These are phyloP conservation scores for Lophius piscatorius DNA, from an alignment of 2,113 vertebrate species.

Conservation along the genomic window DNA sequence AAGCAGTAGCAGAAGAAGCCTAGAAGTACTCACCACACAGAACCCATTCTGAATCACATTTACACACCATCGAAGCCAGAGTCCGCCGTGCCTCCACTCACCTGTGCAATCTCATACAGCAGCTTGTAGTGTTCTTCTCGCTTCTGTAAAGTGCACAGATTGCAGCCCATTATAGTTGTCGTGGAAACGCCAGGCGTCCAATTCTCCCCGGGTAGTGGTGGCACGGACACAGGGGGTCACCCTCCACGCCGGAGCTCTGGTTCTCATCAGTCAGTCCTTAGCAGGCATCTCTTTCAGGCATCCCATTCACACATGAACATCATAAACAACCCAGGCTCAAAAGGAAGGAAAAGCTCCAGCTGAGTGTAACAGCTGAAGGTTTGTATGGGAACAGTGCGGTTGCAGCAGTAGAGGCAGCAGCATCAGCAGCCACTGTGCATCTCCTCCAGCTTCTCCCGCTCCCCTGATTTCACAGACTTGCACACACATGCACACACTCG, in stretches of 20 bases:
- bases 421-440: constrained; percentile 63
- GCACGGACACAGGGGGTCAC: constrained; percentile 89
- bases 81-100: constrained; percentile 77
- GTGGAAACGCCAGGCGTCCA: constrained; percentile 83
- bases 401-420: constrained; percentile 41
- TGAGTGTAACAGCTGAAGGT: constrained; percentile 39
- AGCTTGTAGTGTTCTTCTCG: constrained; percentile 99
- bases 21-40: constrained; percentile 26
- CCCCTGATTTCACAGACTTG: constrained; percentile 69
- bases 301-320: constrained; percentile 57
- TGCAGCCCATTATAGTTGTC: constrained; percentile 98
- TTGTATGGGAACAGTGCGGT: constrained; percentile 50
- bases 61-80: constrained; percentile 18
- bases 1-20: constrained; percentile 4
- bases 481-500: constrained; percentile 75
- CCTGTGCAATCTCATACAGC: constrained; percentile 99
- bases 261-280: constrained; percentile 95
- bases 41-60: constrained; percentile 32
- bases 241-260: constrained; percentile 88
- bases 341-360: constrained; percentile 45
- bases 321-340: constrained; percentile 28
- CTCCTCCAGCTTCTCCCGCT: constrained; percentile 42
- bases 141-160: constrained; percentile 99
- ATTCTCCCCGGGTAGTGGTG: constrained; percentile 85
- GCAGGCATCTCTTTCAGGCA: constrained; percentile 82